These are phyloP conservation scores for Sebastes fasciatus DNA, from an alignment of 2,113 vertebrate species.

Conservation along the genomic window DNA sequence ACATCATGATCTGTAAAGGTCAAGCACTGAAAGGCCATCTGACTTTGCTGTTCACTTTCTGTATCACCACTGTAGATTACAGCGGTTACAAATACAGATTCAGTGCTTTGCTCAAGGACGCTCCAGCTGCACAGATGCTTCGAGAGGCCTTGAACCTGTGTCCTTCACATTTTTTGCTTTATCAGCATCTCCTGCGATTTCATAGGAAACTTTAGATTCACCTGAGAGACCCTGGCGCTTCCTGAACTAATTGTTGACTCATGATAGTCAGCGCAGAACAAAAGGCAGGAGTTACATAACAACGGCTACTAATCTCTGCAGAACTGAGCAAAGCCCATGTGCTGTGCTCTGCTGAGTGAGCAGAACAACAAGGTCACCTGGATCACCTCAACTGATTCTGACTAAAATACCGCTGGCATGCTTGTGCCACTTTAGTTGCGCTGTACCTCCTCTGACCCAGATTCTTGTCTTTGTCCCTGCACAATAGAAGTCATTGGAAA, in stretches of 20 bases:
- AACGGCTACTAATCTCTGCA: constrained; percentile 17
- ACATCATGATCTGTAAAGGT: not conserved
- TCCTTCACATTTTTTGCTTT: not conserved
- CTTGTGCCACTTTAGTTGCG: not conserved
- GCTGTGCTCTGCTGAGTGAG: constrained; percentile 3
- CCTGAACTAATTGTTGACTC: constrained; percentile 39
- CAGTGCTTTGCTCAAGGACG: constrained; percentile 4
- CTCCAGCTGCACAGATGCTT: constrained; percentile 7
- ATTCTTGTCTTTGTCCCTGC: not conserved
- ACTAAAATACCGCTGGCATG: not conserved
- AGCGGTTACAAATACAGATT: not conserved
- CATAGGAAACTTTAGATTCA: constrained; percentile 7
- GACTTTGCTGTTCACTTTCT: not conserved
- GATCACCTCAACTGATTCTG: not conserved
- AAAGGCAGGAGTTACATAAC: constrained; percentile 20
- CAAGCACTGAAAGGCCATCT: not conserved
- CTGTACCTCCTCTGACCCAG: constrained; percentile 16
- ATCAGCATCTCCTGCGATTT: not conserved
- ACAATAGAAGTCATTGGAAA: not conserved
- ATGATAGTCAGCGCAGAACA: constrained; percentile 15
- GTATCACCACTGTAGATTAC: not conserved
- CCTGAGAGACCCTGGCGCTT: constrained; percentile 13
- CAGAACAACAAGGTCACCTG: constrained; percentile 39
- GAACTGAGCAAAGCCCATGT: not conserved
- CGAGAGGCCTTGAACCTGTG: not conserved